phyloP scores from a whole-genome alignment of 2,113 vertebrate genomes.

The Acanthisitta chloris region DNA sequence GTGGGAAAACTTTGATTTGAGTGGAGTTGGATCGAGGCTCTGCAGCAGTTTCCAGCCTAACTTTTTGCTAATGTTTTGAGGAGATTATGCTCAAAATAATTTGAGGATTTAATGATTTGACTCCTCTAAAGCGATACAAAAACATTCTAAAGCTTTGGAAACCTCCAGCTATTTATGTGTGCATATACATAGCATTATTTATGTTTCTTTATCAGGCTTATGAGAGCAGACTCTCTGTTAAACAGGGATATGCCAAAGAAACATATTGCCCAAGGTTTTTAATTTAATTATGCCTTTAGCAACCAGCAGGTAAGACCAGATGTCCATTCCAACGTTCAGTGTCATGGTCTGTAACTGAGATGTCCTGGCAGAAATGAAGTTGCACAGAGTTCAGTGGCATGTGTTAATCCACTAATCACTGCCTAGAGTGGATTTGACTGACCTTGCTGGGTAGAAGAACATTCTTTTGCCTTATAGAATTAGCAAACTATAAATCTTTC shows the following conservation, averaged over 20 bases:
- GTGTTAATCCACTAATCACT: constrained; percentile 19
- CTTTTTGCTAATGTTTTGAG: neutral
- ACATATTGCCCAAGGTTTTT: neutral
- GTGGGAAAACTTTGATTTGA: neutral
- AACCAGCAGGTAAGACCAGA: neutral
- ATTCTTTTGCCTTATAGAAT: constrained; percentile 13
- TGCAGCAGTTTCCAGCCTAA: neutral
- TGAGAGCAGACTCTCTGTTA: neutral
- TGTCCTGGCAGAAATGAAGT: neutral
- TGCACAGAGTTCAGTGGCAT: neutral
- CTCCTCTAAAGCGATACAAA: neutral
- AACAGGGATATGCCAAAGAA: neutral
- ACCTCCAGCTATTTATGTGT: neutral
- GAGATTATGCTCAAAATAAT: no score
- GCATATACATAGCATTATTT: neutral
- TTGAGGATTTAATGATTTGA: no score
- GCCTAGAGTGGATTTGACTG: constrained; percentile 1
- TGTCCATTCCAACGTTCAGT: neutral
- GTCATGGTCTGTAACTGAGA: neutral
- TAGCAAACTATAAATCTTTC: constrained; percentile 58
- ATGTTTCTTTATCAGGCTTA: neutral
- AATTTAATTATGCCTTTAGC: neutral
- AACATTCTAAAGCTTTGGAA: neutral
- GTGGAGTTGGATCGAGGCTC: neutral
- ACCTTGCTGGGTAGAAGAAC: neutral